Percentiles rank a stretch among this genome's conserved stretches.
phyloP scores from a whole-genome alignment of 2,888 invertebrate genomes.

The Campaea margaritaria region DNA sequence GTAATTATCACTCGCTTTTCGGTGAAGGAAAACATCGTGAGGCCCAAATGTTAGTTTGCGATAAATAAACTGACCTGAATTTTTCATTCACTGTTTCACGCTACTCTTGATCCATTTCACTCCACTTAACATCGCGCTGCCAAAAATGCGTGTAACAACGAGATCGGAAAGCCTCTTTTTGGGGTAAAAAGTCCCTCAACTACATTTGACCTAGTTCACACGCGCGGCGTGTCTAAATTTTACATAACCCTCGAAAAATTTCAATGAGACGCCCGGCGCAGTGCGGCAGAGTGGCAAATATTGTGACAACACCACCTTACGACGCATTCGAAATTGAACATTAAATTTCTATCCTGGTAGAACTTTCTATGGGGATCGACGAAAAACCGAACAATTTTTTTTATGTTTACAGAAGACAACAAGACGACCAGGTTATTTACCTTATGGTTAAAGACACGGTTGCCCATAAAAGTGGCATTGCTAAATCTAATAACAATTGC shows the following conservation, averaged over 20 bases:
- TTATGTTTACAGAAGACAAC: too few relatives aligned
- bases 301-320: constrained; percentile 52
- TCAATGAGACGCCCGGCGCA: constrained; percentile 56
- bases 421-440: background rate
- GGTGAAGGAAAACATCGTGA: too few relatives aligned
- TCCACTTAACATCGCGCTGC: background rate
- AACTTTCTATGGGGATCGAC: background rate
- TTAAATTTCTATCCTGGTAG: constrained; percentile 17
- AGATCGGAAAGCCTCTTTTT: constrained; percentile 26
- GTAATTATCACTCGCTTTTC: too few relatives aligned
- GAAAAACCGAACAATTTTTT: too few relatives aligned
- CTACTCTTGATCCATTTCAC: constrained; percentile 1
- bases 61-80: background rate
- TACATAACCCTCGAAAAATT: constrained; percentile 57
- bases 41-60: too few relatives aligned
- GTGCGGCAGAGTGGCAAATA: constrained; percentile 57
- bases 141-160: constrained; percentile 7
- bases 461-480: too few relatives aligned
- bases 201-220: constrained; percentile 46
- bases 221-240: constrained; percentile 44
- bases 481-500: too few relatives aligned
- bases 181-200: constrained; percentile 34
- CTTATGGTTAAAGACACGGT: too few relatives aligned
- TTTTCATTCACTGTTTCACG: background rate
- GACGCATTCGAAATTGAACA: constrained; percentile 46